phyloP scores from a whole-genome alignment of 2,888 invertebrate species.

The Diaphora mendica region DNA sequence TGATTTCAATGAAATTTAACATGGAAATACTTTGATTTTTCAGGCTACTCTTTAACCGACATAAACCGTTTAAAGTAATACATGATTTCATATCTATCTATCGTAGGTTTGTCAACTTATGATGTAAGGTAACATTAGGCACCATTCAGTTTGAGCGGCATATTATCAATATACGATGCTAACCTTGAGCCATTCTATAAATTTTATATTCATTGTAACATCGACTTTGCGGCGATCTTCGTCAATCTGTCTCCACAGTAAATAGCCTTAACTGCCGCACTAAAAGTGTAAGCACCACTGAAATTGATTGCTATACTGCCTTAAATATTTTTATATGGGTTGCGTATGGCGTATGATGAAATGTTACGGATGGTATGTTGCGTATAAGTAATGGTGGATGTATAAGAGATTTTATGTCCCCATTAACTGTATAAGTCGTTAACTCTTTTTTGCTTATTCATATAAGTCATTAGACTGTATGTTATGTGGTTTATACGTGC shows the following conservation, averaged over 20 bases:
- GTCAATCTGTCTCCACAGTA: conserved; percentile 55
- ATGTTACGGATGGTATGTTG: conserved; percentile 9
- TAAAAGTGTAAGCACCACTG: conserved; percentile 62
- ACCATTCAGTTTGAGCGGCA: neutral
- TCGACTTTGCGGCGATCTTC: conserved; percentile 26
- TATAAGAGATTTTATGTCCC: conserved; percentile 35
- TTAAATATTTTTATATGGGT: conserved; percentile 65
- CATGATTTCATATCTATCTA: neutral
- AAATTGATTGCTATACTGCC: conserved; percentile 65
- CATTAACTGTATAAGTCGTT: conserved; percentile 16
- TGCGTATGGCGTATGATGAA: conserved; percentile 31
- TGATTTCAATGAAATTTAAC: no score
- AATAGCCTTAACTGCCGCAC: conserved; percentile 55
- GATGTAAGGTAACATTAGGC: neutral
- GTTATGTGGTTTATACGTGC: neutral
- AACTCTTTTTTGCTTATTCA: conserved; percentile 5
- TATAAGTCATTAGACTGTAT: conserved; percentile 1
- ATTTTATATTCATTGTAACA: conserved; percentile 39
- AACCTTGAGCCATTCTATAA: neutral
- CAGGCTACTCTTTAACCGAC: no score
- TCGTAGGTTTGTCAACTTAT: neutral
- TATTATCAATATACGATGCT: neutral
- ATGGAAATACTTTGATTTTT: no score
- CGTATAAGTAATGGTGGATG: conserved; percentile 23
- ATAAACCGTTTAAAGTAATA: neutral